Base-by-base conservation (phyloP, 2,888 invertebrate genomes). In the Lasioglossum oenotherae region DNA sequence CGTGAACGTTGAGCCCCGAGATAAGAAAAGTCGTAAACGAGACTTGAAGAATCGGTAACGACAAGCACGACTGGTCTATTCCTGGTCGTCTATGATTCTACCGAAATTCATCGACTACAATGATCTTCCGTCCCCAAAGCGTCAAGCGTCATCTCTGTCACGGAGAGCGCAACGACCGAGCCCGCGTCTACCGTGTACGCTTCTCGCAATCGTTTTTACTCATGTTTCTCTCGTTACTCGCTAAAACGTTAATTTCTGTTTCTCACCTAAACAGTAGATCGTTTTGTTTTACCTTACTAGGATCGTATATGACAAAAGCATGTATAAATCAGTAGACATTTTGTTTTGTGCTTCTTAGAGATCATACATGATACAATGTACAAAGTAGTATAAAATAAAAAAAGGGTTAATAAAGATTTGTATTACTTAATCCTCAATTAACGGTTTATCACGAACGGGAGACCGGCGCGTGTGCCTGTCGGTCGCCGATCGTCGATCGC, bases 311-410 rank as follows among this genome's bases (percentile, higher is more conserved):
- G 91, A 93, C 91, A 92, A 93, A 94, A 94, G 93, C 93, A 92
- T 93, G 93, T 94, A 93, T 91, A 93, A 94, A 94, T 93, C 93
- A 94, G 92, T 94, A 93, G 93, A 93, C 90, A 86, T 93, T 91
- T 92, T 89, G 93, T 95, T 88, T 95, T 95, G 95, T 95, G 95
- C 95, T 94, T 93, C 90, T 94, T 92, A 94, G 94, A 95, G 95
- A 95, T 95, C 94, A 94, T 94, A 93, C 93, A 93, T 92, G 92
- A 92, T 94, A 94, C 92, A 94, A 94, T 94, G 92, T 95, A 95
- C 93, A 95, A 94, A 95, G 93, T 95, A 94, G 94, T 95, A 95
- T 93, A 95, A 95, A 95, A 94, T 94, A 93, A 94, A 94, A 93
- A 93, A 93, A 92, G 91, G 92, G 92, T 94, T 93, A 93, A 92